phyloP scores from a whole-genome alignment of 2,888 invertebrate genomes.

The Herminia tarsipennalis region DNA sequence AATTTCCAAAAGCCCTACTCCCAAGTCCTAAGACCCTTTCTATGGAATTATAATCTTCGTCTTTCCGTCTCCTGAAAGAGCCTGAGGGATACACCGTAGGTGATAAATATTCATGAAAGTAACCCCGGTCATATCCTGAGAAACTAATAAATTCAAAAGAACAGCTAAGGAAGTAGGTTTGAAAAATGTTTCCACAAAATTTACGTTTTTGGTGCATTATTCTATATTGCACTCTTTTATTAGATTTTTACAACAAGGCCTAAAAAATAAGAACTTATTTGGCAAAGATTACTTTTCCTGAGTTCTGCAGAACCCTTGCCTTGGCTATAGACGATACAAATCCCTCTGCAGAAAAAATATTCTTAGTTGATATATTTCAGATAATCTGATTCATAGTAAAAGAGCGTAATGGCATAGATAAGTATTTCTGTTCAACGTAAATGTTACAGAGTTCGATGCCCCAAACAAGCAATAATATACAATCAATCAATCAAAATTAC shows the following conservation, averaged over 20 bases:
- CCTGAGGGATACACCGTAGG: slow-evolving; percentile 14
- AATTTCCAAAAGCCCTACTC: slow-evolving; percentile 15
- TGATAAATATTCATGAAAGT: slow-evolving; percentile 44
- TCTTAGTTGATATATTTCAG: too few relatives aligned
- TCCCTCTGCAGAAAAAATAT: too few relatives aligned
- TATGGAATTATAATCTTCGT: slow-evolving; percentile 31
- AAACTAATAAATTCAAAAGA: slow-evolving; percentile 34
- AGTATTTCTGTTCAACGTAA: slow-evolving; percentile 24
- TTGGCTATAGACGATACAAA: too few relatives aligned
- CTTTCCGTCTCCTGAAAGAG: slow-evolving; percentile 19
- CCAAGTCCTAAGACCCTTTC: slow-evolving; percentile 9
- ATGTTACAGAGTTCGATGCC: slow-evolving; percentile 33
- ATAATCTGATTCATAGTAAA: slow-evolving; percentile 24
- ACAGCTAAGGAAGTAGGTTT: slow-evolving; percentile 25
- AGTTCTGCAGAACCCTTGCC: too few relatives aligned
- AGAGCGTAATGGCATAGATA: slow-evolving; percentile 8
- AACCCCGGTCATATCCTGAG: slow-evolving; percentile 17
- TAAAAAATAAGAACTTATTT: too few relatives aligned
- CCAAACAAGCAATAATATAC: slow-evolving; percentile 29
- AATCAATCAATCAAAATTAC: slow-evolving; percentile 33
- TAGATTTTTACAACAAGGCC: too few relatives aligned
- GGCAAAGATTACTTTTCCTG: too few relatives aligned
- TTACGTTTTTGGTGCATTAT: slow-evolving; percentile 1
- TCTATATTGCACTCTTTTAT: neutral
- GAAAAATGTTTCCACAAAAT: slow-evolving; percentile 29